Evolutionary conservation across 2,113 vertebrate genomes (phyloP).

Genomic region (Rana temporaria): DNA sequence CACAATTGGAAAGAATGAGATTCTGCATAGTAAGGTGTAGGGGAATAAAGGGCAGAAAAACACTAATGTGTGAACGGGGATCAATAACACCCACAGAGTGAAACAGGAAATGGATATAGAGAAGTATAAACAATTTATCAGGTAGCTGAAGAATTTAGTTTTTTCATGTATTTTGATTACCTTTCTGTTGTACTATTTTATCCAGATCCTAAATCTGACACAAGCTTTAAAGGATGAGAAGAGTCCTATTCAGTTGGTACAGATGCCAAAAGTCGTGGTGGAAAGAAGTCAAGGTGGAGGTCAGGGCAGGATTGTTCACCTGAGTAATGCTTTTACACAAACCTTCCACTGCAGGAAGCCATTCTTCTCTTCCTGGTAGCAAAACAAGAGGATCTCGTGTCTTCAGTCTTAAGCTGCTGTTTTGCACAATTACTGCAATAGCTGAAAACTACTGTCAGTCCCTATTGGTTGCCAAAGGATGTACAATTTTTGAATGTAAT

Average conservation of each 20-base stretch:
- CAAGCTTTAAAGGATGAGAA: conserved; percentile 91
- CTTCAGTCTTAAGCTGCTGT: conserved; percentile 54
- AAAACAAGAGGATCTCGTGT: conserved; percentile 3
- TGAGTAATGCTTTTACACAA: conserved; percentile 90
- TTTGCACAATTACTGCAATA: conserved; percentile 63
- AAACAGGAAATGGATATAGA: no score
- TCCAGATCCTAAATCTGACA: conserved; percentile 91
- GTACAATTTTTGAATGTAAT: conserved; percentile 76
- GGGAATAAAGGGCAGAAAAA: no score
- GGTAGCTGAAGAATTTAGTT: no score
- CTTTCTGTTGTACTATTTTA: conserved; percentile 34
- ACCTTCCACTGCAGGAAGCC: conserved; percentile 95
- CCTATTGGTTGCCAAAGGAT: conserved; percentile 62
- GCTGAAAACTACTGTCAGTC: conserved; percentile 62
- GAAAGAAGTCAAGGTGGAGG: conserved; percentile 85
- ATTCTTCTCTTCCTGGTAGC: conserved; percentile 95
- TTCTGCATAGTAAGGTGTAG: no score
- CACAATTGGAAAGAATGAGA: no score
- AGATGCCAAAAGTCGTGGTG: conserved; percentile 96
- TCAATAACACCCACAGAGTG: no score
- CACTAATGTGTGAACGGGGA: no score
- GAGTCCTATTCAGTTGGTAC: conserved; percentile 92
- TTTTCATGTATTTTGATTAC: no score
- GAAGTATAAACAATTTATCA: no score
- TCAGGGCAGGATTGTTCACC: conserved; percentile 87